Conservation (phyloP, 2,797 vertebrate species). For the Pteropus rufus region DNA sequence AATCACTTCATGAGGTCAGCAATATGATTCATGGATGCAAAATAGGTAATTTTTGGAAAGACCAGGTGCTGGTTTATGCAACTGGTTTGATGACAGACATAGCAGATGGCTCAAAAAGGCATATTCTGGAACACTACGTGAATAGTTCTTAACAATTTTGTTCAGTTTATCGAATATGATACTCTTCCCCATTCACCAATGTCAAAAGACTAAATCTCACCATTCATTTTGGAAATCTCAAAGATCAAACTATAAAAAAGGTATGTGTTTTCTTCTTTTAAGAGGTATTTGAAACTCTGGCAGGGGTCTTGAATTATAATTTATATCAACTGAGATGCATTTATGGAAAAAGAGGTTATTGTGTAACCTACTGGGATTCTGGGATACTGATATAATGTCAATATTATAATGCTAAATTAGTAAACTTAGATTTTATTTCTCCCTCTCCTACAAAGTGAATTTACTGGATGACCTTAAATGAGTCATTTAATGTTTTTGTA, state of each 20-base stretch:
- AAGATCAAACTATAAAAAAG: neutral
- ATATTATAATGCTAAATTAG: neutral
- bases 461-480: neutral
- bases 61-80: constrained; percentile 39
- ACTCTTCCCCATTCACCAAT: neutral
- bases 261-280: neutral
- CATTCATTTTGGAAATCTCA: constrained; percentile 6
- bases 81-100: neutral
- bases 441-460: neutral
- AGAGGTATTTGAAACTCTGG: neutral
- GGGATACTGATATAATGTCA: neutral
- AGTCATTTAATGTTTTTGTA: neutral
- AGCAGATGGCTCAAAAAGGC: constrained; percentile 27
- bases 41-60: constrained; percentile 31
- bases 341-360: neutral
- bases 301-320: neutral
- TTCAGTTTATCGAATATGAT: neutral
- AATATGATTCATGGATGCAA: neutral
- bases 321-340: neutral
- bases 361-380: neutral
- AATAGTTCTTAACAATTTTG: neutral
- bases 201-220: constrained; percentile 35
- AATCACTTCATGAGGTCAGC: neutral
- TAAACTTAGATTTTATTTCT: neutral
- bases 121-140: neutral